Evolutionary conservation across 2,888 invertebrate genomes (phyloP).

Genomic region (Acleris cristana): DNA sequence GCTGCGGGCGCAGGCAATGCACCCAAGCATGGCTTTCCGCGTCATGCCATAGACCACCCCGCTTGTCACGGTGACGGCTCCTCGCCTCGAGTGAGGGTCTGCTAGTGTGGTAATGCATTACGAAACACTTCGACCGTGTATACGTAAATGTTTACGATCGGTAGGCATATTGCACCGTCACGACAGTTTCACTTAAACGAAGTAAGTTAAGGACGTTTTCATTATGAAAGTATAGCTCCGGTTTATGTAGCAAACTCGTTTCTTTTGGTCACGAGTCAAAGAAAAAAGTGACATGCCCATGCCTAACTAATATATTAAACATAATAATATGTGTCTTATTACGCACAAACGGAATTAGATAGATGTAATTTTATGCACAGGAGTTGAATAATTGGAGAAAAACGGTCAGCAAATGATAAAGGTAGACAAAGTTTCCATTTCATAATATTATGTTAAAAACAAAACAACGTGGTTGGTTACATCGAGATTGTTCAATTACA

Average conservation of each 20-base stretch:
- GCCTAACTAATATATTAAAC: neutral
- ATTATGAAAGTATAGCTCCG: neutral
- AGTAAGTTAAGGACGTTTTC: slow-evolving; percentile 32
- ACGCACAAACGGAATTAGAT: no score
- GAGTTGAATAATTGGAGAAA: no score
- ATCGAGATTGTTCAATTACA: slow-evolving; percentile 25
- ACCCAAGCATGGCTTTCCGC: slow-evolving; percentile 72
- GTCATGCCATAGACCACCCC: slow-evolving; percentile 79
- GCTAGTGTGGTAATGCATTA: slow-evolving; percentile 43
- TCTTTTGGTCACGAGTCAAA: neutral
- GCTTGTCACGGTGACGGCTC: slow-evolving; percentile 77
- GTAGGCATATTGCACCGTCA: slow-evolving; percentile 43
- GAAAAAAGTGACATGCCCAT: no score
- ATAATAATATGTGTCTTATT: no score
- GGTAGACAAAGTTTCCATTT: slow-evolving; percentile 19
- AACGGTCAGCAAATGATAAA: no score
- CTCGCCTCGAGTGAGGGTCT: slow-evolving; percentile 45
- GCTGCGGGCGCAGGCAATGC: slow-evolving; percentile 48
- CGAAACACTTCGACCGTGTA: slow-evolving; percentile 44
- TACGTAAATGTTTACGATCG: slow-evolving; percentile 45
- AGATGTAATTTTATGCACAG: no score
- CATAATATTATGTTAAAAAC: slow-evolving; percentile 12
- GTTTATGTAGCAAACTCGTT: neutral
- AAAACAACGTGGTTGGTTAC: slow-evolving; percentile 8
- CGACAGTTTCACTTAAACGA: slow-evolving; percentile 39